These are phyloP conservation scores for Drosophila littoralis DNA, from an alignment of 1,140 invertebrate genomes.

Conservation along the genomic window DNA sequence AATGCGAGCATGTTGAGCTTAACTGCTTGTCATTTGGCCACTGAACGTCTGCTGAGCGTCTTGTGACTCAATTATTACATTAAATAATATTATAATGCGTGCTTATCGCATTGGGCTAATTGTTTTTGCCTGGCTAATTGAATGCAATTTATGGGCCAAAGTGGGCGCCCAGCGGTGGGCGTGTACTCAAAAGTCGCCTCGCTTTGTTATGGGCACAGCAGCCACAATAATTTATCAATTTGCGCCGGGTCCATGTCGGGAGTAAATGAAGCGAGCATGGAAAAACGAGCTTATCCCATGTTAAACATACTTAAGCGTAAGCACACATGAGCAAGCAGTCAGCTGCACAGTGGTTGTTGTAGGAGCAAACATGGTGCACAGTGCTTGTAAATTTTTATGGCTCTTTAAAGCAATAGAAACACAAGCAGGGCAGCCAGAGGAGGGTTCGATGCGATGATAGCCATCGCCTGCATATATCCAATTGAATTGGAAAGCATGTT, in stretches of 20 bases:
- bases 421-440: constrained; percentile 9
- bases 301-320: constrained; percentile 68
- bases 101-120: constrained; percentile 69
- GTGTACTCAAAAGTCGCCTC: background rate
- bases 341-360: constrained; percentile 12
- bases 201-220: background rate
- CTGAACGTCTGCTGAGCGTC: constrained; percentile 9
- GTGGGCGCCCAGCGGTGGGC: constrained; percentile 23
- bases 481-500: constrained; percentile 71
- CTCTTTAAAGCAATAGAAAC: constrained; percentile 68
- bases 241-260: constrained; percentile 35
- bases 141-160: constrained; percentile 55
- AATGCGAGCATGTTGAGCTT: constrained; percentile 1
- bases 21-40: constrained; percentile 6
- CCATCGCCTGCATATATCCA: constrained; percentile 43
- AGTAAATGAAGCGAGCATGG: constrained; percentile 68
- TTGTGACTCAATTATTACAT: constrained; percentile 45
- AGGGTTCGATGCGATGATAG: background rate
- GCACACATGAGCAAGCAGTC: constrained; percentile 17
- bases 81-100: constrained; percentile 51
- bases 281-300: constrained; percentile 71
- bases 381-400: constrained; percentile 69
- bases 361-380: constrained; percentile 28
- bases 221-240: constrained; percentile 77
- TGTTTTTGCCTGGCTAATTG: constrained; percentile 65